These are phyloP conservation scores for Schizopygopsis malacanthus DNA, from an alignment of 2,797 vertebrate genomes.

Conservation along the genomic window DNA sequence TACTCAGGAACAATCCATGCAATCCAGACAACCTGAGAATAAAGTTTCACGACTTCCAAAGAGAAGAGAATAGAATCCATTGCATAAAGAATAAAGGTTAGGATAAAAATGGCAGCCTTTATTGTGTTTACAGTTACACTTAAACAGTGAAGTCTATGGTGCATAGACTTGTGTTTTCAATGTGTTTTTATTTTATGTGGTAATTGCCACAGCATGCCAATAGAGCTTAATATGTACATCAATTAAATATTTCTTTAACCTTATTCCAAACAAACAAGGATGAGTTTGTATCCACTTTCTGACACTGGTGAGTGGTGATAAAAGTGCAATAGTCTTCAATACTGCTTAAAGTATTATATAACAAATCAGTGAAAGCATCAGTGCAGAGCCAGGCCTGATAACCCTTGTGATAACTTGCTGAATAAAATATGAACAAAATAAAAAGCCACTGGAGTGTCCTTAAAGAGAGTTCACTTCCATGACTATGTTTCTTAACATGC, in stretches of 20 bases:
- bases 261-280: not conserved
- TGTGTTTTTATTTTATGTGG: not conserved
- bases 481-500: not conserved
- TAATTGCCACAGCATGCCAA: not conserved
- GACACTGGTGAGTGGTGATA: not conserved
- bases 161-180: not conserved
- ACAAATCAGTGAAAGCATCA: not conserved
- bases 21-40: not conserved
- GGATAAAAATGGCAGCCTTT: not conserved
- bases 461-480: not conserved
- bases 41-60: not conserved
- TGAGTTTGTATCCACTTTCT: not conserved
- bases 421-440: not conserved
- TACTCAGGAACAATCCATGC: not conserved
- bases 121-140: not conserved
- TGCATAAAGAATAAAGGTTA: not conserved
- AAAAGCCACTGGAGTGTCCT: not conserved
- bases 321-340: not conserved
- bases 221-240: no score
- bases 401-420: not conserved
- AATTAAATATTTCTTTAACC: not conserved
- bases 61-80: not conserved
- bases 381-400: not conserved
- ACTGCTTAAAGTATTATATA: not conserved
- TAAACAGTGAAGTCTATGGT: not conserved